Percentiles rank a stretch among this genome's conserved stretches.
Conservation (phyloP, 1,140 invertebrate species). For the Pseudobourletiella spinata region DNA sequence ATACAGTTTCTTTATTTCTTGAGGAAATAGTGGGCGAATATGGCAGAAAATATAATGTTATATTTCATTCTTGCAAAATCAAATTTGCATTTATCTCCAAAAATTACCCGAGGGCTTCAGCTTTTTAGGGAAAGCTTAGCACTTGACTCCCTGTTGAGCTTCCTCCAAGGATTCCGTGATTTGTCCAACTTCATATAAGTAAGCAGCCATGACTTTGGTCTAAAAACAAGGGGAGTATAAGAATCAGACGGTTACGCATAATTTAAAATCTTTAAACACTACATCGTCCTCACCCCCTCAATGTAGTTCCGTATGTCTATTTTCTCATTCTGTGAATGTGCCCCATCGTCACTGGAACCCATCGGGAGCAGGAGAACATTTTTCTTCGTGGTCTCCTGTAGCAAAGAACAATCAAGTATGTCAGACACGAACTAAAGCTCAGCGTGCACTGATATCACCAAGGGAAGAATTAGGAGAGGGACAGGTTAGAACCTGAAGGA, state of each 20-base stretch:
- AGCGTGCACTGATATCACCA: conserved; percentile 3
- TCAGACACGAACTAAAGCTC: not conserved
- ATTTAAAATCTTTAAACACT: not conserved
- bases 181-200: conserved; percentile 67
- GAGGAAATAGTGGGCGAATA: no score
- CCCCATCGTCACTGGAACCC: conserved; percentile 88
- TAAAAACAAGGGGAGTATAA: conserved; percentile 8
- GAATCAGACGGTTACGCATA: not conserved
- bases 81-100: no score
- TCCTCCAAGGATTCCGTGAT: conserved; percentile 36
- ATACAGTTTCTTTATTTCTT: no score
- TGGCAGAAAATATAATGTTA: no score
- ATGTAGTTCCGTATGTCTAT: conserved; percentile 87
- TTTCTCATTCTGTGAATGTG: conserved; percentile 98
- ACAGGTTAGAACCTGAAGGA: conserved; percentile 47
- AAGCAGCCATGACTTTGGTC: conserved; percentile 55
- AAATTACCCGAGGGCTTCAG: no score
- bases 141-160: not conserved
- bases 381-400: conserved; percentile 76
- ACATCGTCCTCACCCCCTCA: conserved; percentile 64
- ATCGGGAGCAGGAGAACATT: conserved; percentile 76
- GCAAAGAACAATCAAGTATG: not conserved
- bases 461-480: conserved; percentile 6
- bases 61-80: no score
- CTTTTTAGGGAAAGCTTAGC: no score